Conservation (phyloP, 2,797 vertebrate genomes). For the Enteromius radiatus region DNA sequence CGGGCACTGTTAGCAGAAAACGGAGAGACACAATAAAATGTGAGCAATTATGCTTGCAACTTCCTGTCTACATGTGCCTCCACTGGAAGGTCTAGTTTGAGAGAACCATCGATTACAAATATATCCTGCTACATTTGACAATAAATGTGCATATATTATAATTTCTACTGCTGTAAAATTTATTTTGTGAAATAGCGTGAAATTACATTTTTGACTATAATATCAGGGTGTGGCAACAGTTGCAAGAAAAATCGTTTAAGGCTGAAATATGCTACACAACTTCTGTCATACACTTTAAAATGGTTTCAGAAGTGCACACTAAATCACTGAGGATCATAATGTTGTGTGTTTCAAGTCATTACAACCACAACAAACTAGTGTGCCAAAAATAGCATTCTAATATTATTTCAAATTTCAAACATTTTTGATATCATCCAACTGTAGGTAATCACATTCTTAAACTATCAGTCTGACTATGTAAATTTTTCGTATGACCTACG, state of each 20-base stretch:
- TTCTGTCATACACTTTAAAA: not conserved
- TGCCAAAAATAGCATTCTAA: not conserved
- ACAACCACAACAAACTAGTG: not conserved
- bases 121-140: not conserved
- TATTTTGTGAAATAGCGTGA: not conserved
- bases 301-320: not conserved
- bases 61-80: conserved; percentile 19
- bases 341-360: not conserved
- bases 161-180: not conserved
- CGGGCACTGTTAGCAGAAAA: conserved; percentile 20
- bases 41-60: conserved; percentile 4
- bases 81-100: not conserved
- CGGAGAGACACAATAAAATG: conserved; percentile 34
- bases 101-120: conserved; percentile 18
- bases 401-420: not conserved
- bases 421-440: not conserved
- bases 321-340: not conserved
- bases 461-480: not conserved
- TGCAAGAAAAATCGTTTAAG: not conserved
- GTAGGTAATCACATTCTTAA: not conserved
- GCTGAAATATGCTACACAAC: not conserved
- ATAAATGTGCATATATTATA: not conserved
- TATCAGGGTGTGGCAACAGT: not conserved
- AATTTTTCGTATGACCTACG: not conserved
- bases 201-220: not conserved